Base-by-base conservation (phyloP, 2,888 invertebrate genomes). In the Ormia ochracea region DNA sequence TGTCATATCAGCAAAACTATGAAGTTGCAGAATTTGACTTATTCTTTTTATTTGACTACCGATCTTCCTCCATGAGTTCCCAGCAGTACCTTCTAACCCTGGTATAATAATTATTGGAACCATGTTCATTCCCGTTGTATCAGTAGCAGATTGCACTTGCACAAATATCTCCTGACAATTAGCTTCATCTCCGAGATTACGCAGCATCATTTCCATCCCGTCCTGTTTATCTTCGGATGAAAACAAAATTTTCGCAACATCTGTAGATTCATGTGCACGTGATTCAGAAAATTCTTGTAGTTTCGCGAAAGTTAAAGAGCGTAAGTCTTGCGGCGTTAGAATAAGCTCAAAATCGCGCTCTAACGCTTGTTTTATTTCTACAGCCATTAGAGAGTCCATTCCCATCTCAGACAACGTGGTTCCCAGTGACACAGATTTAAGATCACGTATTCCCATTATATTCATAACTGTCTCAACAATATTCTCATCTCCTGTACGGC, bases 361-460 rank as follows among this genome's bases (percentile, higher is more conserved):
- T 5, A 97, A 89, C 0, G 94, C 94, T 89, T 97, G 97, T 84
- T 97, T 97, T 83, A 98, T 96, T 90, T 98, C 98, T 0, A 97
- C 96, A 0, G 95, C 96, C 96, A 97, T 97, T 92, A 98, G 93
- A 1, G 98, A 98, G 90, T 98, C 98, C 93, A 98, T 95, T 26
- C 98, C 98, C 79, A 98, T 90, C 87, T 98, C 98, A 0, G 96
- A 95, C 4, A 98, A 90, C 0, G 94, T 93, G 0, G 93, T 91
- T 84, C 93, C 93, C 75, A 92, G 91, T 65, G 94, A 94, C 1
- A 93, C 92, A 0, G 92, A 92, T 89, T 93, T 95, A 86, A 92
- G 87, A 85, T 94, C 93, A 84, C 92, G 91, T 81, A 94, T 91
- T 83, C 92, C 91, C 91, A 93, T 91, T 70, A 93, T 92, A 84